These are phyloP conservation scores for Sepiola atlantica DNA, from an alignment of 2,888 invertebrate species.

Conservation along the genomic window DNA sequence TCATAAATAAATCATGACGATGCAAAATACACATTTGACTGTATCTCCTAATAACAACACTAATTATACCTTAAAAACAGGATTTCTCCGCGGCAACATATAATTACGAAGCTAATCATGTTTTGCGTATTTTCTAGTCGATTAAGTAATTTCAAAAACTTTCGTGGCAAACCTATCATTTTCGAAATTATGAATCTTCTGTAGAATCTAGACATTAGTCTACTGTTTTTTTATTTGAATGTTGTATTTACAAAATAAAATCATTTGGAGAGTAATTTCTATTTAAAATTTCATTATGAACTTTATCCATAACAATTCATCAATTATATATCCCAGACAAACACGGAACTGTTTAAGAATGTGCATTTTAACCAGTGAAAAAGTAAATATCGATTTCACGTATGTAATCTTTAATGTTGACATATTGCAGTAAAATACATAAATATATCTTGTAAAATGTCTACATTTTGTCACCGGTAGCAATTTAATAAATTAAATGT, in stretches of 20 bases:
- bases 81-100: neutral
- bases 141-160: neutral
- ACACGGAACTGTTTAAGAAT: too few relatives aligned
- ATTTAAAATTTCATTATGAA: too few relatives aligned
- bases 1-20: too few relatives aligned
- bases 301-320: too few relatives aligned
- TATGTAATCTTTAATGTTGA: too few relatives aligned
- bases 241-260: neutral
- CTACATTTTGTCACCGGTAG: too few relatives aligned
- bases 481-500: too few relatives aligned
- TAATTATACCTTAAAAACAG: neutral
- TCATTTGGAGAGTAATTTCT: neutral
- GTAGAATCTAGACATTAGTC: neutral
- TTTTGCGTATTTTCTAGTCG: neutral
- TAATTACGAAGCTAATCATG: neutral
- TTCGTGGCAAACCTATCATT: neutral
- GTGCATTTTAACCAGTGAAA: too few relatives aligned
- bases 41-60: neutral
- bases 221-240: neutral
- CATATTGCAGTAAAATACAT: too few relatives aligned
- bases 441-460: too few relatives aligned
- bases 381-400: too few relatives aligned
- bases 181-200: neutral
- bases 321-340: too few relatives aligned
- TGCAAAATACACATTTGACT: neutral